Evolutionary conservation across 2,888 invertebrate species (phyloP).

Genomic region (Chalcosyrphus nemorum): DNA sequence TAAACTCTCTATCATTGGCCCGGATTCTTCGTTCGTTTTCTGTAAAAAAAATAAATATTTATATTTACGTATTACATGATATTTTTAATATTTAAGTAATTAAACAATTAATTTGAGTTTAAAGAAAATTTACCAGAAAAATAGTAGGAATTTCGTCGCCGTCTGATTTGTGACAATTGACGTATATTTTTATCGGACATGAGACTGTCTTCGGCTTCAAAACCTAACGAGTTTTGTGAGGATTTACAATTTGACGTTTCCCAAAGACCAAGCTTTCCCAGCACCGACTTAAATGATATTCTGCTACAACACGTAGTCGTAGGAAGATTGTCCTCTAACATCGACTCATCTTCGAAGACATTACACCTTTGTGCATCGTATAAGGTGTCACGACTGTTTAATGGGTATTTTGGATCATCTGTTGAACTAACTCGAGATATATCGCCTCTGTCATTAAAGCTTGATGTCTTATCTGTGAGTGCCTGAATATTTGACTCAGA

Average conservation of each 20-base stretch:
- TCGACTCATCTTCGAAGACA: conserved; percentile 49
- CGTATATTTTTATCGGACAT: conserved; percentile 75
- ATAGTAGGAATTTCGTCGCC: conserved; percentile 81
- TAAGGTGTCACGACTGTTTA: conserved; percentile 31
- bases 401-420: conserved; percentile 20
- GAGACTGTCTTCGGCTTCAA: conserved; percentile 69
- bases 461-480: conserved; percentile 45
- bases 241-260: conserved; percentile 74
- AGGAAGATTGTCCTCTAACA: conserved; percentile 44
- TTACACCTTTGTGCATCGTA: conserved; percentile 42
- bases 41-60: conserved; percentile 83
- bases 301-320: conserved; percentile 74
- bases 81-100: not conserved
- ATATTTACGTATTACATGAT: not conserved
- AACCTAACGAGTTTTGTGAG: conserved; percentile 58
- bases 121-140: conserved; percentile 79
- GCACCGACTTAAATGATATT: conserved; percentile 76
- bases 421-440: conserved; percentile 8
- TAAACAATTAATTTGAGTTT: conserved; percentile 11
- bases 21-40: conserved; percentile 98
- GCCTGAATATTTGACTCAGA: conserved; percentile 75
- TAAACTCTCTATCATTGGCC: conserved; percentile 98
- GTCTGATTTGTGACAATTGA: conserved; percentile 79
- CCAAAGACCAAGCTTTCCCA: conserved; percentile 77
- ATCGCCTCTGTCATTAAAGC: conserved; percentile 13